Conservation (phyloP, 2,113 vertebrate species). For the Alexandromys fortis region DNA sequence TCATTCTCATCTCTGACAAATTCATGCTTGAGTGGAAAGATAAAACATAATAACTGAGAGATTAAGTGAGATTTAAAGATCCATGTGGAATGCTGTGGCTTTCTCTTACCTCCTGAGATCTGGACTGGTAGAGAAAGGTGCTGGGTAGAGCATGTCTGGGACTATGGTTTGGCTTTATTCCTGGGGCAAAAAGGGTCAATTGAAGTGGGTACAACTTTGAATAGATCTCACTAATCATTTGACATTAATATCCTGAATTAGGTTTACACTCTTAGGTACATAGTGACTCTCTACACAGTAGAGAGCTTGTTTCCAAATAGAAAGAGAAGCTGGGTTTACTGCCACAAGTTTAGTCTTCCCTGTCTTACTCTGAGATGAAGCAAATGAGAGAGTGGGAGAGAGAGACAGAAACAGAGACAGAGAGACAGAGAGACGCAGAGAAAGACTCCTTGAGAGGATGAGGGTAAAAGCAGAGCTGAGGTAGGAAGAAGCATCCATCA, state of each 20-base stretch:
- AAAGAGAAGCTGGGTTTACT: not conserved
- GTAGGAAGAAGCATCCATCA: not conserved
- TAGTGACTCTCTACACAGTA: not conserved
- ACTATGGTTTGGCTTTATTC: not conserved
- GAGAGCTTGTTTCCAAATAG: not conserved
- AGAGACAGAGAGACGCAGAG: too few relatives aligned
- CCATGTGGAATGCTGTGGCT: not conserved
- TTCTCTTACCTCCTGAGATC: not conserved
- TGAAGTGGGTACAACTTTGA: not conserved
- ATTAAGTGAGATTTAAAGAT: slow-evolving; percentile 43
- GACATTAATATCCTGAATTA: not conserved
- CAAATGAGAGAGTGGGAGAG: not conserved
- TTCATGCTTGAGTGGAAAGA: not conserved
- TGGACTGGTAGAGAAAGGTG: not conserved
- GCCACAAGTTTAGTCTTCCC: not conserved
- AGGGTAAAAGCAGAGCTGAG: not conserved
- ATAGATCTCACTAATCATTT: not conserved
- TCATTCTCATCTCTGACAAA: not conserved
- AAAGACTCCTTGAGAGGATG: not conserved
- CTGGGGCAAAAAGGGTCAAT: not conserved
- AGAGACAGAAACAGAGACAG: not conserved
- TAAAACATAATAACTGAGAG: not conserved
- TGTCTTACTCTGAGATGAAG: not conserved
- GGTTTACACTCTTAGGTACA: not conserved
- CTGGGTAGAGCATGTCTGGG: not conserved